phyloP scores from a whole-genome alignment of 2,888 invertebrate species.

The Podotricha telesiphe region DNA sequence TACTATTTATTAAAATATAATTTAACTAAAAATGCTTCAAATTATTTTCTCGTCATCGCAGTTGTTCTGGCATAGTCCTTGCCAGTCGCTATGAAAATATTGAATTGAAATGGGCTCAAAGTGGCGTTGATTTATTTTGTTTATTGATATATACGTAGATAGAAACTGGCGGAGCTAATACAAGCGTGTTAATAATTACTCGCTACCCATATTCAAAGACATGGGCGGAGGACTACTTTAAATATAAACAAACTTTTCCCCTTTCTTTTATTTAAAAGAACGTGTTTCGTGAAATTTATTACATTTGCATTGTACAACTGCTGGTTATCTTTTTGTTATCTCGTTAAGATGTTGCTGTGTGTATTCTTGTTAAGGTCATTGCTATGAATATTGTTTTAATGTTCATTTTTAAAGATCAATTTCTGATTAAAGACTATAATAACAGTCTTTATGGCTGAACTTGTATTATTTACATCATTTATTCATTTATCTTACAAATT shows the following conservation, averaged over 20 bases:
- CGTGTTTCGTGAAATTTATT: constrained; percentile 21
- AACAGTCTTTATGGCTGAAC: background rate
- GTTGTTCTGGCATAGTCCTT: no score
- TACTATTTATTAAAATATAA: no score
- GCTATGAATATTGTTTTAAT: background rate
- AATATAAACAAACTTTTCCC: constrained; percentile 6
- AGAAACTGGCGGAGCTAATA: no score
- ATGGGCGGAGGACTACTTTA: background rate
- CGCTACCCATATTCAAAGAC: no score
- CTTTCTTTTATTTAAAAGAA: constrained; percentile 1
- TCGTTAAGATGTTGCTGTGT: background rate
- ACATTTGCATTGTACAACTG: background rate
- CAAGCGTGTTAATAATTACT: no score
- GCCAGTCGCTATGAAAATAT: no score
- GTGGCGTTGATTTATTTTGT: no score
- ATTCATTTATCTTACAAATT: background rate
- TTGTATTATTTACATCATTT: no score
- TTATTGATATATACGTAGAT: no score
- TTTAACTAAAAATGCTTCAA: no score
- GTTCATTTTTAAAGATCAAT: background rate
- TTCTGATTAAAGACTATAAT: background rate
- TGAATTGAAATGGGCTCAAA: no score
- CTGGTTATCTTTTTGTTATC: constrained; percentile 15
- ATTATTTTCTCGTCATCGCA: no score
- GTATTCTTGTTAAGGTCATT: constrained; percentile 6